These are phyloP conservation scores for Chloroceryle inda DNA, from an alignment of 2,797 vertebrate genomes.

Conservation along the genomic window DNA sequence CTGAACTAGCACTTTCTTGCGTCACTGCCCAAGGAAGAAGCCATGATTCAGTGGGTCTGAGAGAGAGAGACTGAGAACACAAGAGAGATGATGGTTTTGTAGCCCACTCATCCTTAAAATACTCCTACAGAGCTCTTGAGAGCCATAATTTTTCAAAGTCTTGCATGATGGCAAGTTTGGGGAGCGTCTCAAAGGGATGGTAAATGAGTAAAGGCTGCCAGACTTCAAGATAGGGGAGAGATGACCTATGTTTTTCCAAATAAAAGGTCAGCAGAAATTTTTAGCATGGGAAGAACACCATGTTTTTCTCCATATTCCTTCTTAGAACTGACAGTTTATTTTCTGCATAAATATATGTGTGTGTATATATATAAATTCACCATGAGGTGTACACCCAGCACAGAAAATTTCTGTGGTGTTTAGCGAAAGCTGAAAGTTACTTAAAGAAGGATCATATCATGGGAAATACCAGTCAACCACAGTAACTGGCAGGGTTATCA, in stretches of 20 bases:
- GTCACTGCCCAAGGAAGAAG: background rate
- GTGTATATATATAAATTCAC: background rate
- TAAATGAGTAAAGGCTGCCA: constrained; percentile 35
- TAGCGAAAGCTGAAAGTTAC: background rate
- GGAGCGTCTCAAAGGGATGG: constrained; percentile 54
- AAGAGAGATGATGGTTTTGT: background rate
- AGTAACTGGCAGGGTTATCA: background rate
- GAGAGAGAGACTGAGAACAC: background rate
- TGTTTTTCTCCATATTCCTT: constrained; percentile 54
- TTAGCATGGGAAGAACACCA: constrained; percentile 72
- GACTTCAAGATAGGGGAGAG: constrained; percentile 33
- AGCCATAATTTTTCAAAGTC: constrained; percentile 6
- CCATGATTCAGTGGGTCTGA: background rate
- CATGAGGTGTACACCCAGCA: background rate
- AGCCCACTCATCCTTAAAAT: constrained; percentile 40
- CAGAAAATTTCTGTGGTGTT: background rate
- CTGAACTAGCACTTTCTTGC: background rate
- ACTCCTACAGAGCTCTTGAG: constrained; percentile 50
- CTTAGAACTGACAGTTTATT: constrained; percentile 46
- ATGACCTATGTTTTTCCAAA: constrained; percentile 70
- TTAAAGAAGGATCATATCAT: background rate
- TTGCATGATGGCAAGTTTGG: constrained; percentile 20
- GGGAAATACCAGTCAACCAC: background rate
- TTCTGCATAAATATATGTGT: constrained; percentile 18
- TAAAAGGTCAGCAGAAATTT: constrained; percentile 62